phyloP scores from a whole-genome alignment of 2,113 vertebrate species.

The Caranx melampygus region DNA sequence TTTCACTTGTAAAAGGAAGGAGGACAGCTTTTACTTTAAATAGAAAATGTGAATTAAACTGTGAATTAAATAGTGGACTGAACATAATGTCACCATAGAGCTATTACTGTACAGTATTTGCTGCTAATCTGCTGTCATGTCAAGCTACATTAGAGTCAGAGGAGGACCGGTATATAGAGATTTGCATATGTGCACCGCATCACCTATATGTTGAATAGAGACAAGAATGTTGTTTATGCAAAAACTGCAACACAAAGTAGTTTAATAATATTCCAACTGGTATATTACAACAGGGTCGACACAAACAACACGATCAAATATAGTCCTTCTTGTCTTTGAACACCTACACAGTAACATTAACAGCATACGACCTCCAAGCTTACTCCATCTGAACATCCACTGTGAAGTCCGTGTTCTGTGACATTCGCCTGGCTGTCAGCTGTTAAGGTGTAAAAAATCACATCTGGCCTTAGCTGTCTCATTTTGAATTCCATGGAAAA shows the following conservation, averaged over 20 bases:
- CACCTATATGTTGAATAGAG: not conserved
- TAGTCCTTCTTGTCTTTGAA: not conserved
- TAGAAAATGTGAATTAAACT: not conserved
- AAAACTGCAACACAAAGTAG: not conserved
- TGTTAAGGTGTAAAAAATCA: not conserved
- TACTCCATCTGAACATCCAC: not conserved
- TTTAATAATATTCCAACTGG: not conserved
- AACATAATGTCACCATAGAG: not conserved
- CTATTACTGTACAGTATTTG: not conserved
- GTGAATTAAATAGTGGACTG: not conserved
- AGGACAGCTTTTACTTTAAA: too few relatives aligned
- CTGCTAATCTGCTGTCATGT: not conserved
- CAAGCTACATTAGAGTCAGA: not conserved
- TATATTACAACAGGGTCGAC: not conserved
- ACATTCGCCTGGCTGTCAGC: not conserved
- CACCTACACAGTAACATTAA: not conserved
- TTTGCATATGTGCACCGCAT: conserved; percentile 18
- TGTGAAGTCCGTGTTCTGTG: too few relatives aligned
- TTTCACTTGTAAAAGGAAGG: too few relatives aligned
- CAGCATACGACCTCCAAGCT: not conserved
- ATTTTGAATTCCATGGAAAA: conserved; percentile 19
- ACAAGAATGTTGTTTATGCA: not conserved
- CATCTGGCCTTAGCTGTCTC: not conserved
- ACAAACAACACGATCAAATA: not conserved
- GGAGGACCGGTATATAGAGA: not conserved